phyloP scores from a whole-genome alignment of 2,888 invertebrate species.

The Temnothorax ravouxi region DNA sequence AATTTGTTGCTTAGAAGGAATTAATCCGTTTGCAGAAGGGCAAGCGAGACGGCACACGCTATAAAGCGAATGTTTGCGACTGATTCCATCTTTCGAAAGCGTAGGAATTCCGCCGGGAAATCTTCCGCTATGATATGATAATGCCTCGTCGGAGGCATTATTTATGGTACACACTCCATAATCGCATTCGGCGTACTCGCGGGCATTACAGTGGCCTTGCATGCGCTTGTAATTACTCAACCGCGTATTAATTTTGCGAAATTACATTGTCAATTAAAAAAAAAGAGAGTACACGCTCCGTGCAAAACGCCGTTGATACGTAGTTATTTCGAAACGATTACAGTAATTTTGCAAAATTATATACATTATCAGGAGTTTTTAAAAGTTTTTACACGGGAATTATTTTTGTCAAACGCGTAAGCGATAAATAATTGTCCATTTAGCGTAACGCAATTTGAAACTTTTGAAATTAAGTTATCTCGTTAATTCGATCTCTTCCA shows the following conservation, averaged over 20 bases:
- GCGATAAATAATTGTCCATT: not conserved
- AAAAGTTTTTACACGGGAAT: not conserved
- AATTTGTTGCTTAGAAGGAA: constrained; percentile 28
- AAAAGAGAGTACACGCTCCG: too few species aligned
- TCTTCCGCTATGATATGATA: constrained; percentile 57
- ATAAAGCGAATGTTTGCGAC: constrained; percentile 9
- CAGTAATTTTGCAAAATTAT: not conserved
- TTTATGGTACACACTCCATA: constrained; percentile 54
- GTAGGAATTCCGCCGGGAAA: constrained; percentile 62
- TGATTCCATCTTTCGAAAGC: constrained; percentile 31
- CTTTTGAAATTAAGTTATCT: not conserved
- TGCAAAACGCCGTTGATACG: constrained; percentile 3
- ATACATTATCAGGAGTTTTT: not conserved
- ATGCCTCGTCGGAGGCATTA: constrained; percentile 44
- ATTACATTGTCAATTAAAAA: constrained; percentile 9
- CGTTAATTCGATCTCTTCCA: not conserved
- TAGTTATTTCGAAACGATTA: constrained; percentile 24
- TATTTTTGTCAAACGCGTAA: not conserved
- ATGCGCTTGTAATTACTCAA: constrained; percentile 50
- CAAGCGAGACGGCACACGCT: not conserved
- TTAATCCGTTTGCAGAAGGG: constrained; percentile 17
- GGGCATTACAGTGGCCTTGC: constrained; percentile 31
- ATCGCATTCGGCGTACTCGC: constrained; percentile 41
- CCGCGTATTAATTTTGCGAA: constrained; percentile 41
- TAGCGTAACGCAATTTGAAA: not conserved